Percentiles rank a stretch among this genome's conserved stretches.
phyloP scores from a whole-genome alignment of 2,888 invertebrate genomes.

The Eilema depressum region DNA sequence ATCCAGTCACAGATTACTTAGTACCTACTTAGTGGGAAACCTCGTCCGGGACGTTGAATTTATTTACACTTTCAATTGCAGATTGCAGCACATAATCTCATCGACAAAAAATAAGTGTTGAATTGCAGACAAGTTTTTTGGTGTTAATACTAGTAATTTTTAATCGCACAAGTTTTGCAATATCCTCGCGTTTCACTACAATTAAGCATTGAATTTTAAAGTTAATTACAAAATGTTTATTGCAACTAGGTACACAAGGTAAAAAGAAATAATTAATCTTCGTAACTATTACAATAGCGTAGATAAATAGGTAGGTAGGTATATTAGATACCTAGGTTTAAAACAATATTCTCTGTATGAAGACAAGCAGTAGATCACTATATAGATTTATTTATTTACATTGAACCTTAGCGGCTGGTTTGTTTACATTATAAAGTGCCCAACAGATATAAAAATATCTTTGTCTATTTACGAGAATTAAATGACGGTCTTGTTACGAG shows the following conservation, averaged over 20 bases:
- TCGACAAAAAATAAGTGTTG: not conserved
- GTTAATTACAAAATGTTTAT: not conserved
- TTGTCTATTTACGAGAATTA: conserved; percentile 85
- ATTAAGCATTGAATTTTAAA: not conserved
- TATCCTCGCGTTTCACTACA: not conserved
- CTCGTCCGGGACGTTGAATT: too few species aligned
- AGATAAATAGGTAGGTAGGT: not conserved
- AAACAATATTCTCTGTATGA: conserved; percentile 15
- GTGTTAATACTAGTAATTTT: not conserved
- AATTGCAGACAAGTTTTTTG: not conserved
- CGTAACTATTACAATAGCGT: not conserved
- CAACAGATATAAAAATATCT: conserved; percentile 85
- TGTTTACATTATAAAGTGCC: conserved; percentile 80
- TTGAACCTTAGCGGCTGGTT: conserved; percentile 74
- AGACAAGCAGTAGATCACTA: conserved; percentile 12
- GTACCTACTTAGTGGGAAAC: not conserved
- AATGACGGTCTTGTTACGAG: conserved; percentile 81
- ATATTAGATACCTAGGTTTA: conserved; percentile 13
- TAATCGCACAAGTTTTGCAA: not conserved
- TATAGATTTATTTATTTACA: conserved; percentile 71
- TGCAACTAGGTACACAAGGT: not conserved
- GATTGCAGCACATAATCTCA: not conserved
- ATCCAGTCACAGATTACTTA: not conserved
- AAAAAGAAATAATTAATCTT: not conserved
- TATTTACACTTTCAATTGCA: too few species aligned